Conservation (phyloP, 2,888 invertebrate genomes). For the Carterocephalus palaemon region DNA sequence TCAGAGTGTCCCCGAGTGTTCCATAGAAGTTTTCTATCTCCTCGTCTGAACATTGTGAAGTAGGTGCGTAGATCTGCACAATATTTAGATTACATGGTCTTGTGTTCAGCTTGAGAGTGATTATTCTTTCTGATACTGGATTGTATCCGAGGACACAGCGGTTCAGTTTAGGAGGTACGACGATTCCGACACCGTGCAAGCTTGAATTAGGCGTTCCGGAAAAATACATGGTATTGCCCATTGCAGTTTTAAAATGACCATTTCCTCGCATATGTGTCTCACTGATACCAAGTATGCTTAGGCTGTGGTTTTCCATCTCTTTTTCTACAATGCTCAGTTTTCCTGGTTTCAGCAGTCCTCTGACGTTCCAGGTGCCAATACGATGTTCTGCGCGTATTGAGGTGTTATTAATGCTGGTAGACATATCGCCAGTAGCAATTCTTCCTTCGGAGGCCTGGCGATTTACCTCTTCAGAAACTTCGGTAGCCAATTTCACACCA, state of each 20-base stretch:
- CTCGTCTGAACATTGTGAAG: conserved; percentile 18
- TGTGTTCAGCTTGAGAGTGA: conserved; percentile 1
- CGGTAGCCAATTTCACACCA: conserved; percentile 24
- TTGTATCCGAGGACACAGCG: conserved; percentile 21
- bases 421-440: background rate
- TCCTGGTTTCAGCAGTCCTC: background rate
- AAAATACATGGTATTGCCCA: conserved; percentile 22
- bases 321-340: conserved; percentile 6
- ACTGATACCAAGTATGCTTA: conserved; percentile 6
- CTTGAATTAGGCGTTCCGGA: background rate
- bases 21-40: conserved; percentile 23
- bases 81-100: conserved; percentile 19
- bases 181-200: background rate
- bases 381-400: conserved; percentile 1
- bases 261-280: conserved; percentile 24
- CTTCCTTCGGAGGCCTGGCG: conserved; percentile 2
- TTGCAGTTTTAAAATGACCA: conserved; percentile 16
- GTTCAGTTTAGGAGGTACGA: background rate
- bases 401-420: background rate
- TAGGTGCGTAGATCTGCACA: conserved; percentile 29
- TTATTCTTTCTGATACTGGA: conserved; percentile 13
- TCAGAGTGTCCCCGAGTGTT: conserved; percentile 2
- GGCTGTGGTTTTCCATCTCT: background rate
- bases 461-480: conserved; percentile 6
- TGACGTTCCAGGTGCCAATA: conserved; percentile 9